phyloP scores from a whole-genome alignment of 2,888 invertebrate species.

The Omphaloscelis lunosa region DNA sequence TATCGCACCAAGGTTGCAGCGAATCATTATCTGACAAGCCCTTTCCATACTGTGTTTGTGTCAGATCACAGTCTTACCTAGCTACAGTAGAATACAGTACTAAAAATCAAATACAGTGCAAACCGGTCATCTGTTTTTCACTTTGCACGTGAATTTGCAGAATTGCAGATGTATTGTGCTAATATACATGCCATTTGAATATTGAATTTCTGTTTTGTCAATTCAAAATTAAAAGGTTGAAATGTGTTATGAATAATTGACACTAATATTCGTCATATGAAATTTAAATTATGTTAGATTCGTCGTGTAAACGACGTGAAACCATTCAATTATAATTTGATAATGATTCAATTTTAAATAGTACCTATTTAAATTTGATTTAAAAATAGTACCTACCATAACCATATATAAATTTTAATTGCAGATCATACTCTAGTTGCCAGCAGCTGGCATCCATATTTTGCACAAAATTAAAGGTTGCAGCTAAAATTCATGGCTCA shows the following conservation, averaged over 20 bases:
- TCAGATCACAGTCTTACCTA: neutral
- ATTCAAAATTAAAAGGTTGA: neutral
- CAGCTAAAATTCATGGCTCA: conserved; percentile 1
- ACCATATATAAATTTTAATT: conserved; percentile 4
- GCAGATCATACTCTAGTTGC: neutral
- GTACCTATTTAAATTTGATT: neutral
- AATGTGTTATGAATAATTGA: neutral
- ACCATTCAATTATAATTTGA: neutral
- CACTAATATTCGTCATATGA: neutral
- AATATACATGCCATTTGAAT: neutral
- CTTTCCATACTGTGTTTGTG: conserved; percentile 4
- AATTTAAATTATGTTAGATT: neutral
- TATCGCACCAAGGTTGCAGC: neutral
- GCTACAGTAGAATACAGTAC: too few species aligned
- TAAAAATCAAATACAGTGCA: too few species aligned
- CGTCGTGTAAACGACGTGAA: neutral
- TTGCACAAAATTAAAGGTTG: conserved; percentile 13
- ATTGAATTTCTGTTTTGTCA: neutral
- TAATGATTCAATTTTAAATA: neutral
- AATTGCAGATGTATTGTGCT: neutral
- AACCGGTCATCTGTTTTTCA: neutral
- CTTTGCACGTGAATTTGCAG: neutral
- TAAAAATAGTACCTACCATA: neutral
- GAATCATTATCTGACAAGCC: neutral
- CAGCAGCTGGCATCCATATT: neutral